Evolutionary conservation across 2,113 vertebrate genomes (phyloP), one percentile per base, ranked within the genome.

Genomic region (Vombatus ursinus): DNA sequence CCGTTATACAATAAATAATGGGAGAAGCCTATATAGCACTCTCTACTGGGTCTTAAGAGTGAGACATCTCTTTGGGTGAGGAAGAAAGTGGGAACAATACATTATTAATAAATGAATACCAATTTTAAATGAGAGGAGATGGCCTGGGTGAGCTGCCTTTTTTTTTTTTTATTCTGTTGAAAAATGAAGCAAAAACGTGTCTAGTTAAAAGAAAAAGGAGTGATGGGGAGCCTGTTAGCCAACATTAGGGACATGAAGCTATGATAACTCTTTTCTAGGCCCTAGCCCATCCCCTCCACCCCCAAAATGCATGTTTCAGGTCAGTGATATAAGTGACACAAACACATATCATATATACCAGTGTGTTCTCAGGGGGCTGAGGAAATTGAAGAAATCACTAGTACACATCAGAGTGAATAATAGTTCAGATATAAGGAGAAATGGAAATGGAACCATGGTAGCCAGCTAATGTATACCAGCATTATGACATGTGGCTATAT

Each of bases 131-230:
- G 91, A 94, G 50, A 94, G 26, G 10, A 50, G 8, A 92, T 94
- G 53, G 89, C 28, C 37, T 94, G 25, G 44, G 47, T 53, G 52
- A 52, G 19, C n/a, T 84, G n/a, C 28, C 6, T 95, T 94, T 89
- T 50, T 50, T 95, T 94, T 89, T 50, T 50, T 92, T 50, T 92
- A 96, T 53, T 16, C 91, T 96, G 92, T 52, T 91, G 48, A 91
- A 94, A 95, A 52, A 3, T 9, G 10, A 11, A 44, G 91, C 26
- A 91, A 16, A 95, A 92, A 3, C 9, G 95, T 24, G 11, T 90
- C 23, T 93, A 52, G 89, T 91, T 91, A 92, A 95, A 92, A 89
- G 91, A 51, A 93, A 96, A 96, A 16, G 52, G 84, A 44, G n/a
- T 44, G n/a, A 77, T 77, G 23, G 25, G 52, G 6, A 90, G 48